Conservation (phyloP, 2,888 invertebrate species). For the Cheilosia impressa region DNA sequence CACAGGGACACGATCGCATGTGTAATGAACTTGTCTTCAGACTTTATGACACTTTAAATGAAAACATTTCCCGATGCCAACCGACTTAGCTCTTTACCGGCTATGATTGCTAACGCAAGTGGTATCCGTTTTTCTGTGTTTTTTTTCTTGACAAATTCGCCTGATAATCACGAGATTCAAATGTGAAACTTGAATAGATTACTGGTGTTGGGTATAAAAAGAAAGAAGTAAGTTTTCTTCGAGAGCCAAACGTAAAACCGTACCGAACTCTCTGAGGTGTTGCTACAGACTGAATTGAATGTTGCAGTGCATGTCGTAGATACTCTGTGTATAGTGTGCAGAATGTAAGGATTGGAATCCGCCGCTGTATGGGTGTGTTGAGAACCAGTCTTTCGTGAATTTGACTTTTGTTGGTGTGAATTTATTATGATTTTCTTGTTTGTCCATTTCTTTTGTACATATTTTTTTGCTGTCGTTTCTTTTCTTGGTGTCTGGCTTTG, state of each 20-base stretch:
- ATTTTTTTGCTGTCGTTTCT: not conserved
- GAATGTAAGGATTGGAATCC: slow-evolving; percentile 63
- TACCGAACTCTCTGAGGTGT: slow-evolving; percentile 73
- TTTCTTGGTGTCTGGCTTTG: slow-evolving; percentile 27
- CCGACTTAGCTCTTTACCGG: slow-evolving; percentile 54
- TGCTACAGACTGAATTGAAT: slow-evolving; percentile 73
- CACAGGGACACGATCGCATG: slow-evolving; percentile 56
- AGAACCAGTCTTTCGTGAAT: slow-evolving; percentile 76
- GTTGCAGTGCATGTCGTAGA: slow-evolving; percentile 70
- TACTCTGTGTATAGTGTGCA: slow-evolving; percentile 61
- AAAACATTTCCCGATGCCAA: slow-evolving; percentile 41
- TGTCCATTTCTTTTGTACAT: slow-evolving; percentile 22
- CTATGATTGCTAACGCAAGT: slow-evolving; percentile 30
- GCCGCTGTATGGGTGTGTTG: slow-evolving; percentile 62
- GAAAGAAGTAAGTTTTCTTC: slow-evolving; percentile 27
- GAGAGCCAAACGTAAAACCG: slow-evolving; percentile 68
- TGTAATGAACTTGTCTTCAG: slow-evolving; percentile 56
- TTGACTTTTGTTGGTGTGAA: slow-evolving; percentile 76
- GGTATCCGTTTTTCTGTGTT: not conserved
- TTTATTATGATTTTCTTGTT: slow-evolving; percentile 74
- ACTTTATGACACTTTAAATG: slow-evolving; percentile 68
- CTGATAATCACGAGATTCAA: slow-evolving; percentile 4
- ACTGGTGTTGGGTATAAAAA: slow-evolving; percentile 6
- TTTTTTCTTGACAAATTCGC: not conserved
- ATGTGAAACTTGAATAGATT: slow-evolving; percentile 4